Evolutionary conservation across 2,113 vertebrate genomes (phyloP), one percentile per base, ranked within the genome.

Genomic region (Chionodraco myersi): DNA sequence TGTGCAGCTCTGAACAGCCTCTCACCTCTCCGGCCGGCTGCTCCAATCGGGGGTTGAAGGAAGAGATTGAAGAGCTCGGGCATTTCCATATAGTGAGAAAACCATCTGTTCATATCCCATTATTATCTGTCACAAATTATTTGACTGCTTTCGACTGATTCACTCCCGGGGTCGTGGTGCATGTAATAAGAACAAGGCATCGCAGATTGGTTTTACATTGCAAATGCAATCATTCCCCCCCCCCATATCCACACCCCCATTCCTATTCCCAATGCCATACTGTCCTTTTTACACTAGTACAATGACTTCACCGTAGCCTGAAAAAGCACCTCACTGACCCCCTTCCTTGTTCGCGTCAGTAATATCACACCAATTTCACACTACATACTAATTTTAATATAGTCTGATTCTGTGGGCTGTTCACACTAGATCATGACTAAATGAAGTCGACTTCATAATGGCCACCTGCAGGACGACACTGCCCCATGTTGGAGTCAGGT

Each of bases 171-270:
- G 87, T 92, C 75, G 69, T 73, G 62, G 75, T 85, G 82, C 86
- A 86, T 88, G 85, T 91, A 92, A 93, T 91, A 88, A 91, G 89
- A 86, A 90, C 77, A 91, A 88, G 83, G 69, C 79, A 75, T 72
- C 7, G 44, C 48, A 91, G 92, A 93, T 93, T 91, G 88, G 84
- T 21, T 92, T 91, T 93, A 93, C 92, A 94, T 91, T 92, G 90
- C 92, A 93, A 93, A 93, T 93, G 92, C 88, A 94, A 94, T 93
- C 89, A 92, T 84, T 92, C 6, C 36, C 36, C 36, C 36, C 6
- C 21, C 12, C 23, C 21, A 16, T 60, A 21, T 11, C 14, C 48
- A 6, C 49, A 49, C 14, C 4, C 44, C 36, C 23, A 45, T 14
- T 15, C 1, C 14, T 5, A 26, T 26, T 45, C 7, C 30, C 23